Percentiles rank a stretch among this genome's conserved stretches.
These are phyloP conservation scores for Callyntrura guangdongensis DNA, from an alignment of 2,888 invertebrate species.

Conservation along the genomic window DNA sequence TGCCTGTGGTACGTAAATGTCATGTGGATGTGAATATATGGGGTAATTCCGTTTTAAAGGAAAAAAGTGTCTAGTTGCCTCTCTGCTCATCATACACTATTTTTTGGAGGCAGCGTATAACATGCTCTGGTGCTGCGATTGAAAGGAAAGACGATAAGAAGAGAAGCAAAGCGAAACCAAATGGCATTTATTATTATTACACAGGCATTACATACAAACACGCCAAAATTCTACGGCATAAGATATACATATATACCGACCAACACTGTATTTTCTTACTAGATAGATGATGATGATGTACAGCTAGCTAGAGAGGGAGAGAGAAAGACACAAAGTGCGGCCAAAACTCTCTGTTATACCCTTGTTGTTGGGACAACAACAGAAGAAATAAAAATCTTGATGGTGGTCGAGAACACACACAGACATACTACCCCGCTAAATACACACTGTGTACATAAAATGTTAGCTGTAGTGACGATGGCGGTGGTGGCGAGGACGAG, in stretches of 20 bases:
- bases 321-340: constrained; percentile 13
- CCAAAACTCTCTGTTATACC: background rate
- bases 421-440: background rate
- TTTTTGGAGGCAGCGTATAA: constrained; percentile 65
- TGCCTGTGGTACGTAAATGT: constrained; percentile 77
- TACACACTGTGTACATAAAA: background rate
- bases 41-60: constrained; percentile 79
- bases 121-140: constrained; percentile 66
- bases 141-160: constrained; percentile 67
- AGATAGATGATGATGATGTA: constrained; percentile 64
- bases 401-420: constrained; percentile 77
- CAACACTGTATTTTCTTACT: constrained; percentile 7
- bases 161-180: constrained; percentile 68
- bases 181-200: constrained; percentile 57
- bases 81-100: constrained; percentile 27
- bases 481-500: no score
- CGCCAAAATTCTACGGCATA: background rate
- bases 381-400: constrained; percentile 14
- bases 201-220: constrained; percentile 42
- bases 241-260: no score
- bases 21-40: constrained; percentile 82
- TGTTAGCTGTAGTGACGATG: background rate
- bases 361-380: background rate
- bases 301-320: constrained; percentile 18
- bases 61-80: background rate